A percentile compares a stretch with the other conserved stretches of the same genome.
These are phyloP conservation scores for Leptodactylus fuscus DNA, from an alignment of 2,113 vertebrate genomes.

Conservation along the genomic window DNA sequence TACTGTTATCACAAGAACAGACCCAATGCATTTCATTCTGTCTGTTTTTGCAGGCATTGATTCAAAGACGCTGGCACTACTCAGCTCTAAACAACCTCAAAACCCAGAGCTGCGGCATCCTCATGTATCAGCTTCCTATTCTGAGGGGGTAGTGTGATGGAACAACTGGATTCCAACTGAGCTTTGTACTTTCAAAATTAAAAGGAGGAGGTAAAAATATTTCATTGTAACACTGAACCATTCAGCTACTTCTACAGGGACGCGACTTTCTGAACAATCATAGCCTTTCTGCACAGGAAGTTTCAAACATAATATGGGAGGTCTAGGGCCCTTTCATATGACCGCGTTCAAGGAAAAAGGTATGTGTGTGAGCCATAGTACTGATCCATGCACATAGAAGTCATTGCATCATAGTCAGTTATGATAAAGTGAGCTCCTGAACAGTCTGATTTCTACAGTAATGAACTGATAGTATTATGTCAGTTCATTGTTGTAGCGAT, in stretches of 20 bases:
- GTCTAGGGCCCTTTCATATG: too few relatives aligned
- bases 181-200: background rate
- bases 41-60: conserved; percentile 12
- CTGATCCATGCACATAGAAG: too few relatives aligned
- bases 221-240: background rate
- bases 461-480: too few relatives aligned
- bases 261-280: background rate
- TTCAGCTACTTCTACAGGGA: background rate
- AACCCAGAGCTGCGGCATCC: background rate
- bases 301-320: too few relatives aligned
- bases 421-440: too few relatives aligned
- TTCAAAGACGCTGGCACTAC: background rate
- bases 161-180: background rate
- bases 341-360: too few relatives aligned
- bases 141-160: background rate
- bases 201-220: background rate
- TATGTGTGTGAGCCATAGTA: too few relatives aligned
- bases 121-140: background rate
- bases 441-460: too few relatives aligned
- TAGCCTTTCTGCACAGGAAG: background rate
- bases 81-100: background rate
- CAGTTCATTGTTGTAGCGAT: too few relatives aligned
- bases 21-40: background rate
- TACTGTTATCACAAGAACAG: background rate
- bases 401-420: too few relatives aligned